A percentile compares a stretch with the other conserved stretches of the same genome.
These are phyloP conservation scores for Hyposoter dolosus DNA, from an alignment of 2,888 invertebrate species.

Conservation along the genomic window DNA sequence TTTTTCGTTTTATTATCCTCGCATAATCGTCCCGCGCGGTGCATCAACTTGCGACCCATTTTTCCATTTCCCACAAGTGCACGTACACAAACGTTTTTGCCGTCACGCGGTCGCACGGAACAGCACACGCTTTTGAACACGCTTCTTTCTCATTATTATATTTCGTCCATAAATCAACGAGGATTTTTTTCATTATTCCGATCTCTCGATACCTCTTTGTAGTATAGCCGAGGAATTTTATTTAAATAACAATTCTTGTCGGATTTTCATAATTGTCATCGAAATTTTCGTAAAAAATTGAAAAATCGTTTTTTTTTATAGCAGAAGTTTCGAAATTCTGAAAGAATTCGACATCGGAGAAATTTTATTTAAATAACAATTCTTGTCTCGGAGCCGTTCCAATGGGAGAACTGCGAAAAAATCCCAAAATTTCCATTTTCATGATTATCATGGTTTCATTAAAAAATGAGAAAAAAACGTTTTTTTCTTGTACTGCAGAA, in stretches of 20 bases:
- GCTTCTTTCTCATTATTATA: slow-evolving; percentile 2
- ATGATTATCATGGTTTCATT: too few relatives aligned
- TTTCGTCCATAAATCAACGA: not conserved
- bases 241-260: not conserved
- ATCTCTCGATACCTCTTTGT: not conserved
- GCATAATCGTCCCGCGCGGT: slow-evolving; percentile 43
- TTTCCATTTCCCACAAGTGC: slow-evolving; percentile 55
- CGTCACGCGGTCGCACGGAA: slow-evolving; percentile 5
- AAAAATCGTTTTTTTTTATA: too few relatives aligned
- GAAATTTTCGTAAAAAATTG: too few relatives aligned
- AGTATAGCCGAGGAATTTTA: not conserved
- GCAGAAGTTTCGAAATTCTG: too few relatives aligned
- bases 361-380: not conserved
- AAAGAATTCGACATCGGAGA: too few relatives aligned
- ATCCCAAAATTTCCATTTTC: too few relatives aligned
- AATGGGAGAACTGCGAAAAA: too few relatives aligned
- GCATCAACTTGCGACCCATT: slow-evolving; percentile 60
- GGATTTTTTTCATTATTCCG: slow-evolving; percentile 6
- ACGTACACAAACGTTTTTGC: not conserved
- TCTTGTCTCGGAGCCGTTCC: too few relatives aligned
- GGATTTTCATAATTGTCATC: too few relatives aligned
- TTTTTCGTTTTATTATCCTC: slow-evolving; percentile 14
- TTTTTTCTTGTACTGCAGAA: too few relatives aligned
- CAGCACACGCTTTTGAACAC: slow-evolving; percentile 17
- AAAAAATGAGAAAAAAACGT: too few relatives aligned